Evolutionary conservation across 2,113 vertebrate species (phyloP).

Genomic region (Stigmatopora nigra): DNA sequence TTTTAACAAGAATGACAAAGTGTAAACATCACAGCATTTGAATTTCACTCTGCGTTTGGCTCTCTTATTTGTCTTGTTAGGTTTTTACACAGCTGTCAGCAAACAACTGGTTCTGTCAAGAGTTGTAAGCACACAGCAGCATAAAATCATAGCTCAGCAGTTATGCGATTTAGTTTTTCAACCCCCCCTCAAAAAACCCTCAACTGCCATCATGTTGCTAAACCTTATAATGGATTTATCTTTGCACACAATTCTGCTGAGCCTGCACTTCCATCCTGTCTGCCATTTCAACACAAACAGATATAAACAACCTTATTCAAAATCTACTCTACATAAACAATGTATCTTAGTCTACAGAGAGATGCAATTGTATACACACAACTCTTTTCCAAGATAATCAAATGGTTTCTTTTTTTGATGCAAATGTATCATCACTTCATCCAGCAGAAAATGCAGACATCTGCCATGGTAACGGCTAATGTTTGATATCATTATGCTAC

Average conservation of each 20-base stretch:
- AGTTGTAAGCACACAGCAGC: conserved; percentile 2
- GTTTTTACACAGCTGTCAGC: conserved; percentile 23
- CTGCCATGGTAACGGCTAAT: conserved; percentile 24
- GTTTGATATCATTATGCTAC: conserved; percentile 49
- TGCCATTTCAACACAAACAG: conserved; percentile 41
- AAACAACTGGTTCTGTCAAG: conserved; percentile 18
- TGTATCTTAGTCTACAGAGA: conserved; percentile 53
- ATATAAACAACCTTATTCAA: conserved; percentile 49
- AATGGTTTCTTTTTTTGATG: conserved; percentile 43
- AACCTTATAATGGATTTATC: conserved; percentile 20
- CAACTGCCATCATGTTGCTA: conserved; percentile 19
- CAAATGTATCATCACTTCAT: conserved; percentile 23
- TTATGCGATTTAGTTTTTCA: conserved; percentile 1
- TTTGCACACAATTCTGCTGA: conserved; percentile 5
- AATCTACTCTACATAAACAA: conserved; percentile 56
- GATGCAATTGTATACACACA: conserved; percentile 56
- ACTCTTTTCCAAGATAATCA: conserved; percentile 44
- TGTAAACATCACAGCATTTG: conserved; percentile 24
- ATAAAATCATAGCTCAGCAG: conserved; percentile 21
- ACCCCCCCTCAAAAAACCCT: conserved; percentile 3
- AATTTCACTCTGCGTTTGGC: conserved; percentile 20
- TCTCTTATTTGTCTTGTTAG: conserved; percentile 21
- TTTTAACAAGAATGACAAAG: conserved; percentile 6
- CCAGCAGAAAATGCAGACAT: conserved; percentile 27
- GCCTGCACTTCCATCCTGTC: conserved; percentile 5